Percentiles rank a stretch among this genome's conserved stretches.
Evolutionary conservation across 2,797 vertebrate genomes (phyloP).

Genomic region (Octomys mimax): DNA sequence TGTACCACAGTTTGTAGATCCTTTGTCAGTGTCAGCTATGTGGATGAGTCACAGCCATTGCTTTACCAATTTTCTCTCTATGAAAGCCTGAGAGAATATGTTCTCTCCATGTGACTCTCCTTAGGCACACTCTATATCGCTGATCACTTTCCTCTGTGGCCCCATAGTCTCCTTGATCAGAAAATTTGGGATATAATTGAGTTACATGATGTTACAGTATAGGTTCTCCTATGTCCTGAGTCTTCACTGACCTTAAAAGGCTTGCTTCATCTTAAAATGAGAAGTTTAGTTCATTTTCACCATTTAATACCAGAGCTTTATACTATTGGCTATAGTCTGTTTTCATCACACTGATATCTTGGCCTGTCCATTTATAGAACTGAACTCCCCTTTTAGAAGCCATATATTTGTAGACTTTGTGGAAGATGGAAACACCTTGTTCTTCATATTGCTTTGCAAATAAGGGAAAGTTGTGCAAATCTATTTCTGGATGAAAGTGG

Average conservation of each 20-base stretch:
- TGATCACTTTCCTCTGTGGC: too few relatives aligned
- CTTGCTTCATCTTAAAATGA: not conserved
- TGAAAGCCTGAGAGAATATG: too few relatives aligned
- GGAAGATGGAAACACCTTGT: not conserved
- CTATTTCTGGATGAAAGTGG: not conserved
- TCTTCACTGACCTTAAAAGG: not conserved
- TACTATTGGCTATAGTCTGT: not conserved
- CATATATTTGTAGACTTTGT: not conserved
- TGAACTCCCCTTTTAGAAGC: conserved; percentile 7
- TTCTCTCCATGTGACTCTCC: too few relatives aligned
- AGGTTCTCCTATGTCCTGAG: too few relatives aligned
- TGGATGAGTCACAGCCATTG: too few relatives aligned
- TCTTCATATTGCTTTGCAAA: not conserved
- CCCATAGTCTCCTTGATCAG: too few relatives aligned
- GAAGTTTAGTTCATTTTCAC: not conserved
- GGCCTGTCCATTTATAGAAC: not conserved
- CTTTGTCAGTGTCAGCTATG: too few relatives aligned
- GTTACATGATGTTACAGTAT: too few relatives aligned
- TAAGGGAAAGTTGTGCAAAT: not conserved
- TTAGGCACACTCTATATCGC: too few relatives aligned
- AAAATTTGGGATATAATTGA: too few relatives aligned
- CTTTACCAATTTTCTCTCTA: too few relatives aligned
- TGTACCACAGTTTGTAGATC: too few relatives aligned
- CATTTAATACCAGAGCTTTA: not conserved
- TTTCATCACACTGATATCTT: not conserved